Percentiles rank a stretch among this genome's conserved stretches.
These are phyloP conservation scores for Vespertilio murinus DNA, from an alignment of 2,797 vertebrate genomes.

Conservation along the genomic window DNA sequence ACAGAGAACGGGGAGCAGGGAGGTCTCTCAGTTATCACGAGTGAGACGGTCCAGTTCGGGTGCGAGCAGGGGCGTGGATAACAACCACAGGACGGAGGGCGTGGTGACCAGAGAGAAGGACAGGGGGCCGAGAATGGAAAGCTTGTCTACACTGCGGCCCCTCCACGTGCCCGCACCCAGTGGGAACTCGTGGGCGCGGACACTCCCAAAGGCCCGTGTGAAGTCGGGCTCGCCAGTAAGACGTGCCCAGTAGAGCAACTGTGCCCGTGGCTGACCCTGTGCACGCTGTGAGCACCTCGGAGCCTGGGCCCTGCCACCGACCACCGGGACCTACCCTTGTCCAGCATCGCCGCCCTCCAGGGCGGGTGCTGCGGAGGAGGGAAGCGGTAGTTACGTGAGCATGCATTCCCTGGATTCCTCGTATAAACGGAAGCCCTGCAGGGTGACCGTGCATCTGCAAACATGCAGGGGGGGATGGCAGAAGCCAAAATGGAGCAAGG, in stretches of 20 bases:
- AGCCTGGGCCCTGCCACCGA: no score
- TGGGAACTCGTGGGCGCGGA: fast-evolving
- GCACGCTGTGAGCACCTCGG: fast-evolving
- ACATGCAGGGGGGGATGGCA: fast-evolving
- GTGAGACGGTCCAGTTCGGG: fast-evolving
- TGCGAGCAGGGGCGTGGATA: neutral
- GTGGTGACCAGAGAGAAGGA: neutral
- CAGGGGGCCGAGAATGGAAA: neutral
- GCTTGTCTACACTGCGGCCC: fast-evolving
- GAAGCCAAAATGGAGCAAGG: neutral
- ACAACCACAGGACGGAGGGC: neutral
- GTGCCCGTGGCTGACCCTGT: fast-evolving
- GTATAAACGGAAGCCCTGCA: fast-evolving
- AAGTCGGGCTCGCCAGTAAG: neutral
- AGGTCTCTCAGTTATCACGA: neutral
- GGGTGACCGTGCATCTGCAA: neutral
- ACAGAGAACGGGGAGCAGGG: neutral
- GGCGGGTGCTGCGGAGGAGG: no score
- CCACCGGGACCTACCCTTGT: neutral
- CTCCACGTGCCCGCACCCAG: neutral
- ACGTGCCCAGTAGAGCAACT: fast-evolving
- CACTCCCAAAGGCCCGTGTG: neutral
- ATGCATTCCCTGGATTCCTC: neutral
- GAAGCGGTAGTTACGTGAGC: neutral
- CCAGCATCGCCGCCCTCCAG: neutral